Evolutionary conservation across 2,113 vertebrate species (phyloP), one percentile per base, ranked within the genome.

Genomic region (Erythrolamprus reginae): DNA sequence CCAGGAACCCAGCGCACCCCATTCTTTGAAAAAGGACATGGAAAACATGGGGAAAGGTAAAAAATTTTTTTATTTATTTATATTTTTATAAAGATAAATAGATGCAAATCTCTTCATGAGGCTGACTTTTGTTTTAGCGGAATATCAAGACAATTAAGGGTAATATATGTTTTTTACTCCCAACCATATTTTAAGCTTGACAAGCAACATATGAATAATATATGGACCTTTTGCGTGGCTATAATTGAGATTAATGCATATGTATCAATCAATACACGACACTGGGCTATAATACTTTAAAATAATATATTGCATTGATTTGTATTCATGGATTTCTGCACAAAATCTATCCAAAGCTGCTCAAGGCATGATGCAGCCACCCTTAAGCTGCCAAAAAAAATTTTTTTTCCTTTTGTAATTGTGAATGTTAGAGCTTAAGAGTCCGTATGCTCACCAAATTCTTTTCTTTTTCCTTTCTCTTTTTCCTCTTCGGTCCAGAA

Each of bases 11-110:
- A 96, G 95, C 90, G 98, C 98, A 93, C 98, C 99, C 89, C 98
- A 98, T 84, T 96, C 98, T 3, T 97, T 99, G 84, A 99, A 99
- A 96, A 99, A 99, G 94, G 98, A 99, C 89, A 98, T 99, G 0
- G 98, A 98, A 94, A 98, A 98, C 95, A 99, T 99, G 99, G 99
- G 99, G 88, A 99, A 99, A 98, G 99, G 99, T 99, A 98, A 91
- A 45, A 82, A 28, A 21, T n/a, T n/a, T n/a, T n/a, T n/a, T n/a
- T n/a, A n/a, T n/a, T n/a, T n/a, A n/a, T n/a, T n/a, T n/a, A n/a
- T n/a, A 10, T 26, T 33, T 48, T 48, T 87, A 88, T 48, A 33
- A 55, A 82, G 85, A 56, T 83, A 58, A 47, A 88, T 84, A 95
- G 70, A 26, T 51, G 26, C 23, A n/a, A 89, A 93, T 94, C 92